Evolutionary conservation across 1,140 invertebrate species (phyloP).

Genomic region (Drosophila nigromelanica): DNA sequence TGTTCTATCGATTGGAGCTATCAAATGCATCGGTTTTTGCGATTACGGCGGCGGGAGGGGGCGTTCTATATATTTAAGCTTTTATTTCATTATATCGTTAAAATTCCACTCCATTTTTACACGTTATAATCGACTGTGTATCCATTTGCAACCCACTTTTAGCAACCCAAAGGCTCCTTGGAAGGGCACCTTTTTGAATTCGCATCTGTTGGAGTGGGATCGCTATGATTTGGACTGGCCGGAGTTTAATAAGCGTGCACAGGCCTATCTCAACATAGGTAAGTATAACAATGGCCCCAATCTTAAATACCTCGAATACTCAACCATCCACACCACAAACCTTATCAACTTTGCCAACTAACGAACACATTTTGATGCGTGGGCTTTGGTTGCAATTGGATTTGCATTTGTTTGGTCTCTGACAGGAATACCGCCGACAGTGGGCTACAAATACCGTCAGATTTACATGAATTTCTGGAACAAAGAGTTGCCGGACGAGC

Average conservation of each 20-base stretch:
- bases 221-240: slow-evolving; percentile 91
- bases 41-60: too few species aligned
- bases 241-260: slow-evolving; percentile 88
- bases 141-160: not conserved
- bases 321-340: not conserved
- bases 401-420: slow-evolving; percentile 20
- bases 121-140: too few species aligned
- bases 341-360: not conserved
- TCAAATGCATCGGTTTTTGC: too few species aligned
- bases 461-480: slow-evolving; percentile 90
- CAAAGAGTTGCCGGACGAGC: slow-evolving; percentile 87
- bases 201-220: slow-evolving; percentile 86
- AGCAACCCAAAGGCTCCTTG: slow-evolving; percentile 90
- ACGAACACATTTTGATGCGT: not conserved
- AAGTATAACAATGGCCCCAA: slow-evolving; percentile 71
- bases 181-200: slow-evolving; percentile 85
- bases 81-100: too few species aligned
- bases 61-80: too few species aligned
- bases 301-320: not conserved
- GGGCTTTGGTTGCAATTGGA: not conserved
- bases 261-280: slow-evolving; percentile 91
- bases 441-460: slow-evolving; percentile 87
- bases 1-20: too few species aligned
- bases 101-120: too few species aligned
- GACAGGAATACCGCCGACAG: slow-evolving; percentile 88